Conservation (phyloP, 2,113 vertebrate genomes). For the Puffinus mauretanicus region DNA sequence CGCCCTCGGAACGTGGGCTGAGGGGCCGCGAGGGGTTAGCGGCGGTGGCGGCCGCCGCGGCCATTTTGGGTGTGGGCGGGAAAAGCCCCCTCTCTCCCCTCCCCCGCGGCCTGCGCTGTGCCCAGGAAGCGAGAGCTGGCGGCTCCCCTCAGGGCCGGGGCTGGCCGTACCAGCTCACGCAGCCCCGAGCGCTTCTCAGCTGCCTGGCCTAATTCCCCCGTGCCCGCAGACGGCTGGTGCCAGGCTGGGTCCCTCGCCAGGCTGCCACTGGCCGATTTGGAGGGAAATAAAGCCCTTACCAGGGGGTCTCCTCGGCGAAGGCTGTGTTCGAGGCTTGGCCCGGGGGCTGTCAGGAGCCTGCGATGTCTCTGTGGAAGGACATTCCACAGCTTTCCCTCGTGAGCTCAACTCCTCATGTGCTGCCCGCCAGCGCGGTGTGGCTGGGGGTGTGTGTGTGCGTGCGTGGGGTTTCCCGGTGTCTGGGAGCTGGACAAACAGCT, state of each 20-base stretch:
- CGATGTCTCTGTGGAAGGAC: accelerated
- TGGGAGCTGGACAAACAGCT: not conserved
- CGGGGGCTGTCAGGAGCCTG: not conserved
- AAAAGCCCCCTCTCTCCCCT: accelerated
- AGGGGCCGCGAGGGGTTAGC: not conserved
- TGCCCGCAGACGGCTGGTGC: not conserved
- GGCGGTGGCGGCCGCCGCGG: not conserved
- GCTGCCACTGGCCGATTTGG: accelerated
- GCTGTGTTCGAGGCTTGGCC: not conserved
- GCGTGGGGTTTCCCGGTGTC: not conserved
- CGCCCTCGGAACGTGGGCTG: not conserved
- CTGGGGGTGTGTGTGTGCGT: accelerated
- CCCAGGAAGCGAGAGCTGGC: too few relatives aligned
- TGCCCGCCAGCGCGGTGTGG: accelerated
- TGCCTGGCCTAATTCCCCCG: accelerated
- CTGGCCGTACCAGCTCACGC: accelerated
- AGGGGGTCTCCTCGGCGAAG: accelerated
- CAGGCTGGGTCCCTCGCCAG: not conserved
- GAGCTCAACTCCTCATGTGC: accelerated
- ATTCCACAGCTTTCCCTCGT: accelerated
- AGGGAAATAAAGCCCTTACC: not conserved
- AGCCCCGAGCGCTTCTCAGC: accelerated
- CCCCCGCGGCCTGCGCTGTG: accelerated
- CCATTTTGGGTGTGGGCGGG: not conserved
- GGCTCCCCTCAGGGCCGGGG: accelerated